Base-by-base conservation (phyloP, 1,140 invertebrate species). In the Matsumurasca onukii region DNA sequence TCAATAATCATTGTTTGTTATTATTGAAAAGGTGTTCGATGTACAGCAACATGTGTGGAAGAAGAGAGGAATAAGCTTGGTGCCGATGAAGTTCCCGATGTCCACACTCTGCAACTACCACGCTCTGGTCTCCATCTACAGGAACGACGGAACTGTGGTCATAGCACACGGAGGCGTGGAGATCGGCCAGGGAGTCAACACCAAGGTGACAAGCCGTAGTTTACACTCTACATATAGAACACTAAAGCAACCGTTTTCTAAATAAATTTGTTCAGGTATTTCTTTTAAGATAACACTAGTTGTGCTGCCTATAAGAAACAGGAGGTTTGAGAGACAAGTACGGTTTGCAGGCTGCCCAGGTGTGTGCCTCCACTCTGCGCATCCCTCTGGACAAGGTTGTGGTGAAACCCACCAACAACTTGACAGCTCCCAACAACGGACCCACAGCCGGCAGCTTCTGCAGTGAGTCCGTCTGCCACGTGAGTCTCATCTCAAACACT, bases 161-260 rank as follows among this genome's bases (percentile, higher is more conserved):
- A 75, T 98, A 13, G 87, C 87, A 30, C 94, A 97, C 77, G 93
- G 92, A 48, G 95, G 95, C 17, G 90, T 91, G 25, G 96, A 98
- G 85, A 98, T 98, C 89, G 96, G 96, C 0, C 96, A 98, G 82
- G 96, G 96, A 1, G 79, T 98, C 0, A 92, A 98, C 75, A 98
- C 94, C 0, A 98, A 98, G 88, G 84, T 88, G 61, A 64, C n/a
- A n/a, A n/a, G 31, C 31, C 20, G 31, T 27, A 45, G 15, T 5
- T 31, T 31, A 45, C 13, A 20, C 39, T n/a, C 13, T 66, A 15
- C n/a, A 65, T 24, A 25, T 17, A 61, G 17, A 61, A 25, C 22
- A 61, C 29, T 20, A 1, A 3, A 17, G 29, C 13, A 61, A 61
- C 57, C 29, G 29, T 2, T 61, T n/a, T 61, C 25, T 3, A 25